Conservation (phyloP, 2,888 invertebrate species). For the Ganaspis brasiliensis region DNA sequence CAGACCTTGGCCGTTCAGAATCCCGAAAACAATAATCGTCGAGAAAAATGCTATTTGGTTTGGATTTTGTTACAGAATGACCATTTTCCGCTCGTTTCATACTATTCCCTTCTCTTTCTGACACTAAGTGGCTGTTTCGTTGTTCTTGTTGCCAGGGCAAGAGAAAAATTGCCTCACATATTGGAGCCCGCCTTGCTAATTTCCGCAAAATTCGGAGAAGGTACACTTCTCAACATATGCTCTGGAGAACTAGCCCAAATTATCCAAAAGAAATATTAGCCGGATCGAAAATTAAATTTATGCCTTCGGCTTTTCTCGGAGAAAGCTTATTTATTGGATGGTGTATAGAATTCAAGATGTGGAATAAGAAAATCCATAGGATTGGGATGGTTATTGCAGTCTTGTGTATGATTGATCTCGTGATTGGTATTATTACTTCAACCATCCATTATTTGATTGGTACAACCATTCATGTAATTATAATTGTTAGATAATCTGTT, state of each 20-base stretch:
- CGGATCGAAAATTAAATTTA: not conserved
- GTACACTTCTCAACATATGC: not conserved
- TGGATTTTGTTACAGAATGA: constrained; percentile 36
- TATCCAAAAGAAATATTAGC: not conserved
- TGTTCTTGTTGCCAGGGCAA: not conserved
- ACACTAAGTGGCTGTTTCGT: constrained; percentile 7
- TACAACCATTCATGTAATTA: too few relatives aligned
- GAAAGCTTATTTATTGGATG: too few relatives aligned
- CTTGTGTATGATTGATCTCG: too few relatives aligned
- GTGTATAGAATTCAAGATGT: too few relatives aligned
- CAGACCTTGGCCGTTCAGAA: not conserved
- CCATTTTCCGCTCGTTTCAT: constrained; percentile 44
- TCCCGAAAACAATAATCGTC: constrained; percentile 31
- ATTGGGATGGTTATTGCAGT: too few relatives aligned
- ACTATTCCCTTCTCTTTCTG: constrained; percentile 17
- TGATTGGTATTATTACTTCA: too few relatives aligned
- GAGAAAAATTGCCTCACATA: constrained; percentile 29
- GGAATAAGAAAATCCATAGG: too few relatives aligned
- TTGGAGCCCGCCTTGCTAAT: constrained; percentile 13
- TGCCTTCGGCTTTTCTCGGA: not conserved
- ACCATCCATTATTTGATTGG: too few relatives aligned
- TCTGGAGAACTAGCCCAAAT: not conserved
- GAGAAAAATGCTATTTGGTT: constrained; percentile 32
- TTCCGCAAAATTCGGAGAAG: constrained; percentile 28
- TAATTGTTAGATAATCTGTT: too few relatives aligned